Percentiles rank a stretch among this genome's conserved stretches.
Conservation (phyloP, 2,888 invertebrate species). For the Plagodis pulveraria region DNA sequence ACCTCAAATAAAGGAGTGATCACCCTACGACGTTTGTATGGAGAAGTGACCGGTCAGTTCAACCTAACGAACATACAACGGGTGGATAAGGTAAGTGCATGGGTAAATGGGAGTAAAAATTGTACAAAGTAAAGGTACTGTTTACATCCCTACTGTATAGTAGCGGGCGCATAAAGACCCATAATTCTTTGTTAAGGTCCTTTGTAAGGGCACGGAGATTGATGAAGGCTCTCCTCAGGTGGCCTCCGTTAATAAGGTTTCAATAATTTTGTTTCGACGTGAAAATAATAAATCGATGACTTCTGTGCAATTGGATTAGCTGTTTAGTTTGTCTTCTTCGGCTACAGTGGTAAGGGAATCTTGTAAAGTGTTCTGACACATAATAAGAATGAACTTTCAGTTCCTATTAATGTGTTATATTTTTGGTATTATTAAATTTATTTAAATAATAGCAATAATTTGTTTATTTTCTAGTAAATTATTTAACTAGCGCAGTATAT, state of each 20-base stretch:
- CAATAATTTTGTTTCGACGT: slow-evolving; percentile 59
- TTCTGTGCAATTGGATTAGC: slow-evolving; percentile 54
- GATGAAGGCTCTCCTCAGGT: slow-evolving; percentile 79
- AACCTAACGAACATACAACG: too few relatives aligned
- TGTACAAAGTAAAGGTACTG: slow-evolving; percentile 10
- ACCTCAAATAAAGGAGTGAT: too few relatives aligned
- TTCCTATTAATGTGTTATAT: too few relatives aligned
- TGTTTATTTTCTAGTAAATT: too few relatives aligned
- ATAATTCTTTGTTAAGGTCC: slow-evolving; percentile 79
- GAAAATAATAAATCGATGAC: slow-evolving; percentile 55
- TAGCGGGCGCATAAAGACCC: slow-evolving; percentile 69
- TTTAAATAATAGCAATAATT: too few relatives aligned
- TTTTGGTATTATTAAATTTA: too few relatives aligned
- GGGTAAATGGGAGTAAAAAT: background rate
- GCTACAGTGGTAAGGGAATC: background rate
- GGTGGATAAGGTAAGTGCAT: too few relatives aligned
- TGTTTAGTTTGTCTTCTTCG: slow-evolving; percentile 21
- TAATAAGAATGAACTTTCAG: too few relatives aligned
- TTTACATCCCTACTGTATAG: slow-evolving; percentile 54
- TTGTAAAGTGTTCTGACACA: background rate
- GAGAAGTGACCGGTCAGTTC: too few relatives aligned
- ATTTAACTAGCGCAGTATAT: too few relatives aligned
- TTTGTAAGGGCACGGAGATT: slow-evolving; percentile 75
- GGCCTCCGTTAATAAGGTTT: slow-evolving; percentile 75
- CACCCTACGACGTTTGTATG: too few relatives aligned